Percentiles rank a stretch among this genome's conserved stretches.
Conservation (phyloP, 1,140 invertebrate genomes). For the Drosophila carrolli region DNA sequence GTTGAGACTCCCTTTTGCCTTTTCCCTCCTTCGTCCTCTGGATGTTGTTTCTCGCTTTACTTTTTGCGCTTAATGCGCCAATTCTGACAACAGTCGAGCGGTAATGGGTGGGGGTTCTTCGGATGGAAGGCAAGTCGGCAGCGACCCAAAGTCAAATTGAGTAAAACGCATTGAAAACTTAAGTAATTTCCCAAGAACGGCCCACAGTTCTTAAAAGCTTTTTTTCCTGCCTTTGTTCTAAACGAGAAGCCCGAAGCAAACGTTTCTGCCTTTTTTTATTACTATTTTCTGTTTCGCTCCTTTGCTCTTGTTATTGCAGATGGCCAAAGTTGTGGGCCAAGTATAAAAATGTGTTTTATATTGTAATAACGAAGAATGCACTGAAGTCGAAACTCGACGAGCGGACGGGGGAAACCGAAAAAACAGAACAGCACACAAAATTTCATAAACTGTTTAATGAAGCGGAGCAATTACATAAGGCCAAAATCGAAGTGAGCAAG, state of each 20-base stretch:
- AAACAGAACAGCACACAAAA: conserved; percentile 20
- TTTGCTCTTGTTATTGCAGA: conserved; percentile 65
- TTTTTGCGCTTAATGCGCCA: conserved; percentile 75
- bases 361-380: conserved; percentile 64
- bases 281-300: conserved; percentile 29
- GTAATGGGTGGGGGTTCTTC: background rate
- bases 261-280: conserved; percentile 41
- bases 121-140: conserved; percentile 45
- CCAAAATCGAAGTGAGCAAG: conserved; percentile 29
- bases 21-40: conserved; percentile 4
- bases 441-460: conserved; percentile 80
- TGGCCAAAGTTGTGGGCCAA: conserved; percentile 55
- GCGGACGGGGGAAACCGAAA: background rate
- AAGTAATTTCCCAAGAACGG: conserved; percentile 71
- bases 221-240: conserved; percentile 36
- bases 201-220: conserved; percentile 63
- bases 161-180: conserved; percentile 81
- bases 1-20: conserved; percentile 2
- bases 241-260: conserved; percentile 48
- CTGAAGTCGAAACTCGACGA: conserved; percentile 54
- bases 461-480: conserved; percentile 75
- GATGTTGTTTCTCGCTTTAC: conserved; percentile 46
- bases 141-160: conserved; percentile 79
- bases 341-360: conserved; percentile 64
- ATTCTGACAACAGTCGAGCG: conserved; percentile 59